phyloP scores from a whole-genome alignment of 2,888 invertebrate species.

The Diaphora mendica region DNA sequence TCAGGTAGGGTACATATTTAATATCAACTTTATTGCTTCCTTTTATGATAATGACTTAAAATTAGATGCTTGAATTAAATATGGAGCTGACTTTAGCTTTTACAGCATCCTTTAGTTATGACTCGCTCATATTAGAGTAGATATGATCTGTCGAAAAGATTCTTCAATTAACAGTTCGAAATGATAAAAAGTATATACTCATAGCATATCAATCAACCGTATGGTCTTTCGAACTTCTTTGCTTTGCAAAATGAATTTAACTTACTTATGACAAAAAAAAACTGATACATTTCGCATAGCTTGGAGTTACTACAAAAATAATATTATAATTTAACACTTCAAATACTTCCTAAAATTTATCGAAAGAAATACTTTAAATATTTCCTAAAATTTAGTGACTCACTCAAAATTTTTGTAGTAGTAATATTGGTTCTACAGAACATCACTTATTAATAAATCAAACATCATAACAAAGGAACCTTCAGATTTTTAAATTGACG shows the following conservation, averaged over 20 bases:
- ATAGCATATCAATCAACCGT: too few relatives aligned
- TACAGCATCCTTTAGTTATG: not conserved
- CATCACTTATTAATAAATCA: too few relatives aligned
- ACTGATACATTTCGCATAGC: not conserved
- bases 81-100: not conserved
- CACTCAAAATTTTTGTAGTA: too few relatives aligned
- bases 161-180: not conserved
- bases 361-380: not conserved
- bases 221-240: not conserved
- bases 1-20: not conserved
- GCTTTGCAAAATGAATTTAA: not conserved
- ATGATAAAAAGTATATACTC: not conserved
- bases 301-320: not conserved
- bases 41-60: constrained; percentile 1
- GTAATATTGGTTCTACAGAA: not conserved
- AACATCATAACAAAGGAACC: not conserved
- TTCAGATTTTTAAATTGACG: too few relatives aligned
- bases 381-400: not conserved
- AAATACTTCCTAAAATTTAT: too few relatives aligned
- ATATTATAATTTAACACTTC: too few relatives aligned
- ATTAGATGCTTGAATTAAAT: not conserved
- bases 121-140: not conserved
- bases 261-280: too few relatives aligned
- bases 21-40: constrained; percentile 9
- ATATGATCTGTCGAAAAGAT: not conserved